Percentiles rank a stretch among this genome's conserved stretches.
Evolutionary conservation across 1,140 invertebrate species (phyloP).

Genomic region (Metaphire vulgaris): DNA sequence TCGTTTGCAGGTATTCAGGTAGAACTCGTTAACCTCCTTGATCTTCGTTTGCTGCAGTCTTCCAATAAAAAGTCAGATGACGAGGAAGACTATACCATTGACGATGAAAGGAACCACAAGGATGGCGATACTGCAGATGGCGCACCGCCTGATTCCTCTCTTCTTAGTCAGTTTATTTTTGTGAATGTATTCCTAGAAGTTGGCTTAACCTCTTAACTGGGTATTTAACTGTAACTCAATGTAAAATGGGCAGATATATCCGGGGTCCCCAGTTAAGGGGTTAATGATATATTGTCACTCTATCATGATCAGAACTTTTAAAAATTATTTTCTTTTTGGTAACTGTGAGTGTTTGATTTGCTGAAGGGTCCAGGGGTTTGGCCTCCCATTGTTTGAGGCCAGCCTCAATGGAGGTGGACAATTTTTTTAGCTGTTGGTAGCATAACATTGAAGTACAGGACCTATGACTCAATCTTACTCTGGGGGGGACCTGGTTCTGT

Average conservation of each 20-base stretch:
- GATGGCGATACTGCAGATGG: neutral
- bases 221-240: neutral
- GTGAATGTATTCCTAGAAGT: neutral
- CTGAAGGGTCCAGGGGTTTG: too few species aligned
- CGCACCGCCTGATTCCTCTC: neutral
- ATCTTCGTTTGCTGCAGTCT: conserved; percentile 25
- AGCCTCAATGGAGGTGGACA: too few species aligned
- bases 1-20: conserved; percentile 27
- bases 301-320: too few species aligned
- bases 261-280: too few species aligned
- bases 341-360: too few species aligned
- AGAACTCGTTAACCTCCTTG: conserved; percentile 29
- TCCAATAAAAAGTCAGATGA: conserved; percentile 8
- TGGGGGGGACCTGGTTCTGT: too few species aligned
- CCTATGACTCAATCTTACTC: too few species aligned
- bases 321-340: too few species aligned
- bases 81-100: neutral
- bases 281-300: too few species aligned
- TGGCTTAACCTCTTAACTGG: neutral
- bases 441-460: too few species aligned
- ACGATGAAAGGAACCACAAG: neutral
- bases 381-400: too few species aligned
- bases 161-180: neutral
- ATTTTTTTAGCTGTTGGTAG: too few species aligned
- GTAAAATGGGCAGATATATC: neutral